Conservation (phyloP, 2,113 vertebrate genomes). For the Spermophilus dauricus region DNA sequence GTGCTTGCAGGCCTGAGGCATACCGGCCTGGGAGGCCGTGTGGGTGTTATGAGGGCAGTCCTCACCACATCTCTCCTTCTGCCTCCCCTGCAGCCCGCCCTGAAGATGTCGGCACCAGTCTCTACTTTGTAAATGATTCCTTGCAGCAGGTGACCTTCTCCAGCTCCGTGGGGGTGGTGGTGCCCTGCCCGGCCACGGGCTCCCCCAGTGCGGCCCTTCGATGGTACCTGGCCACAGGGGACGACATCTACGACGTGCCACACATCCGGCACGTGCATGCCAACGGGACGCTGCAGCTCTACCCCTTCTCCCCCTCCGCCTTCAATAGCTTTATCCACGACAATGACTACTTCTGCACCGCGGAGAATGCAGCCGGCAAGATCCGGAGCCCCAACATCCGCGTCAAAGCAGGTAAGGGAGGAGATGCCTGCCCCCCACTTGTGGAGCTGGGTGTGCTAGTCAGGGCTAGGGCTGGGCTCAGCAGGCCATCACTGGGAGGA, state of each 20-base stretch:
- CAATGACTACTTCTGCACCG: constrained; percentile 99
- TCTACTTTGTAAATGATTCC: constrained; percentile 99
- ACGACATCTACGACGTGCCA: constrained; percentile 99
- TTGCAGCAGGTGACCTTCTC: constrained; percentile 98
- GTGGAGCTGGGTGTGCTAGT: too few species aligned
- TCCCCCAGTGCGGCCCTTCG: constrained; percentile 97
- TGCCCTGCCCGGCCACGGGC: constrained; percentile 98
- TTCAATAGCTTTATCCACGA: constrained; percentile 99
- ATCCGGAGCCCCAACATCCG: constrained; percentile 99
- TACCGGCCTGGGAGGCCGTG: too few species aligned
- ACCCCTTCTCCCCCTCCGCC: constrained; percentile 98
- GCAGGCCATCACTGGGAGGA: background rate
- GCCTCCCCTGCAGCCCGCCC: constrained; percentile 90
- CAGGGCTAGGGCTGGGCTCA: accelerated
- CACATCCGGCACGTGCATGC: constrained; percentile 99
- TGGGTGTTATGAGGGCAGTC: accelerated
- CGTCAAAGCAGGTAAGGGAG: constrained; percentile 96
- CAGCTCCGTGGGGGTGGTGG: constrained; percentile 95
- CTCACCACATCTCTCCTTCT: constrained; percentile 67
- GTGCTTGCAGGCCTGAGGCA: too few species aligned
- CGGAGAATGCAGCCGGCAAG: constrained; percentile 98
- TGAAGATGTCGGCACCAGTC: constrained; percentile 95
- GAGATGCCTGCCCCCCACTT: accelerated
- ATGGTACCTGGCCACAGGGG: constrained; percentile 99
- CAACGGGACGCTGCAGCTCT: constrained; percentile 98